These are phyloP conservation scores for Drosophila pruinosa DNA, from an alignment of 1,140 invertebrate species.

Conservation along the genomic window DNA sequence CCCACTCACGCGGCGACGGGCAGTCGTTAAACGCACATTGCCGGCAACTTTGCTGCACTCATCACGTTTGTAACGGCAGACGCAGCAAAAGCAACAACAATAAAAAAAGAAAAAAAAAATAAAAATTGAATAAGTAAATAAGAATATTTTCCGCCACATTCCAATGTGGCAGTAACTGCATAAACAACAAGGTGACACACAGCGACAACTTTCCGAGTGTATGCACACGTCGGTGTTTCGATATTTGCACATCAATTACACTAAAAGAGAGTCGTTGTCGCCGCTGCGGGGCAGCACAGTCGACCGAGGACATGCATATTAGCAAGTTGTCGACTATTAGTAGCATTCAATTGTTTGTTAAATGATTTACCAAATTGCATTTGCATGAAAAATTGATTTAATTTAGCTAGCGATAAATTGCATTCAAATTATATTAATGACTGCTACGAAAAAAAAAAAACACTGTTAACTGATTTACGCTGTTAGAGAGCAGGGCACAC, in stretches of 20 bases:
- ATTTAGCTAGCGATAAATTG: not conserved
- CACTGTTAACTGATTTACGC: not conserved
- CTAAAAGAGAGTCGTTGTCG: not conserved
- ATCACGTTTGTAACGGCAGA: slow-evolving; percentile 1
- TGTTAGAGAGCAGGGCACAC: no score
- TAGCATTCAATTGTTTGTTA: slow-evolving; percentile 1
- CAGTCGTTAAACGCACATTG: slow-evolving; percentile 24
- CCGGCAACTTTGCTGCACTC: not conserved
- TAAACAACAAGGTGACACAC: not conserved
- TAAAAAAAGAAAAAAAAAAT: not conserved
- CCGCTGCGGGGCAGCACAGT: not conserved
- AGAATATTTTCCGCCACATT: not conserved
- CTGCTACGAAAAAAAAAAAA: not conserved
- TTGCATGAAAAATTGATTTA: slow-evolving; percentile 1
- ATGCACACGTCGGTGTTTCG: not conserved
- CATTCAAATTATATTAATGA: not conserved
- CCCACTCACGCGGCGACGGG: slow-evolving; percentile 64
- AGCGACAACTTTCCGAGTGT: not conserved
- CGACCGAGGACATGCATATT: not conserved
- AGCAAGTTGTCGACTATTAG: slow-evolving; percentile 11
- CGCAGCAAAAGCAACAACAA: not conserved
- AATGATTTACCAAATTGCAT: not conserved
- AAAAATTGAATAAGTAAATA: not conserved
- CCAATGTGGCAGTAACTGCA: not conserved
- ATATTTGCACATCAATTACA: not conserved